Conservation (phyloP, 2,888 invertebrate genomes). For the Lacanobia oleracea region DNA sequence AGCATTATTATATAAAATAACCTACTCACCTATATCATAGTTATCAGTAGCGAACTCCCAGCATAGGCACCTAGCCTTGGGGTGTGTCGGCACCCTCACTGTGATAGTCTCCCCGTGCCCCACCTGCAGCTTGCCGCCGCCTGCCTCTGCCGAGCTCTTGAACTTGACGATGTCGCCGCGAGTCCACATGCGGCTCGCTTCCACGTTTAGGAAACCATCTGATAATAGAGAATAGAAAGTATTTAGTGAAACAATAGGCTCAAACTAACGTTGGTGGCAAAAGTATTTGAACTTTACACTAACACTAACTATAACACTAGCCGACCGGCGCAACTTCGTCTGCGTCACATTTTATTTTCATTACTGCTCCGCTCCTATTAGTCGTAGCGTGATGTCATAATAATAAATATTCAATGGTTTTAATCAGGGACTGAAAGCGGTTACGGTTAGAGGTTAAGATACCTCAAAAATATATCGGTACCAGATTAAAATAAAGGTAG, state of each 20-base stretch:
- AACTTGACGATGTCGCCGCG: constrained; percentile 96
- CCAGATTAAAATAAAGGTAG: too few species aligned
- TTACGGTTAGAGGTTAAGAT: too few species aligned
- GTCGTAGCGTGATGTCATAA: too few species aligned
- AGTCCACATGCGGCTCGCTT: constrained; percentile 99
- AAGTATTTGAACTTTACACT: too few species aligned
- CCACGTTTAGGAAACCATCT: constrained; percentile 88
- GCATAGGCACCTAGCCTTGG: constrained; percentile 97
- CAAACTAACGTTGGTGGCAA: neutral
- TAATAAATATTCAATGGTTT: too few species aligned
- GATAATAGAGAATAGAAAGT: constrained; percentile 10
- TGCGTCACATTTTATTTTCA: too few species aligned
- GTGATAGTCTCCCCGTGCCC: constrained; percentile 99
- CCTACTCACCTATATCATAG: constrained; percentile 96
- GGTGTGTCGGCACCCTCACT: constrained; percentile 98
- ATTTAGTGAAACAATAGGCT: neutral
- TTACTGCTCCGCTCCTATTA: too few species aligned
- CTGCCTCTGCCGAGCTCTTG: constrained; percentile 95
- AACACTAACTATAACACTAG: too few species aligned
- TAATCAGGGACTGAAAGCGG: too few species aligned
- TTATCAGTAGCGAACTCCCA: constrained; percentile 99
- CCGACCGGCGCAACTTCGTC: too few species aligned
- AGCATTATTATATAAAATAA: neutral
- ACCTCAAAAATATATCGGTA: too few species aligned
- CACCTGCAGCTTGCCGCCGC: constrained; percentile 97